phyloP scores from a whole-genome alignment of 1,140 invertebrate species.

The Brachionus rotundiformis region DNA sequence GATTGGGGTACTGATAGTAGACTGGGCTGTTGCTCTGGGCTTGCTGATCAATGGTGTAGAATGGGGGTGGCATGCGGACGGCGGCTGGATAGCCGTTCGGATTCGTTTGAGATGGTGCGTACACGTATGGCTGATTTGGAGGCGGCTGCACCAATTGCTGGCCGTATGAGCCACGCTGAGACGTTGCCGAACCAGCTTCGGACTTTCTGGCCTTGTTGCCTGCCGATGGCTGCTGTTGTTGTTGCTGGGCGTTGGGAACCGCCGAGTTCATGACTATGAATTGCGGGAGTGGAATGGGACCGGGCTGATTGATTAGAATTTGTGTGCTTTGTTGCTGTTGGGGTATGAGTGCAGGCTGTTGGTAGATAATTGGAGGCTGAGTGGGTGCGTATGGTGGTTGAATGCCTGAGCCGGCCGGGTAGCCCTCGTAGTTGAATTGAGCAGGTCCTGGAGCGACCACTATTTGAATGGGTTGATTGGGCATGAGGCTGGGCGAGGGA shows the following conservation, averaged over 20 bases:
- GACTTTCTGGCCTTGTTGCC: background rate
- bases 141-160: background rate
- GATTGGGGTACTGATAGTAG: conserved; percentile 22
- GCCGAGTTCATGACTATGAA: conserved; percentile 10
- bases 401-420: background rate
- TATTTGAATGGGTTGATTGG: conserved; percentile 17
- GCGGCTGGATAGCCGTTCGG: background rate
- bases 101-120: background rate
- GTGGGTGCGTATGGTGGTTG: background rate
- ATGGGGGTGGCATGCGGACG: background rate
- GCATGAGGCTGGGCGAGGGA: background rate
- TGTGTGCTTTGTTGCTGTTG: conserved; percentile 30
- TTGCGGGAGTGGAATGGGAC: background rate
- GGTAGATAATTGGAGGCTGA: conserved; percentile 5
- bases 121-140: background rate
- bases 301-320: conserved; percentile 12
- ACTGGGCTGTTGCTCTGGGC: background rate
- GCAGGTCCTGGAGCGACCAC: background rate
- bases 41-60: background rate
- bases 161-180: background rate
- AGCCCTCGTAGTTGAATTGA: background rate
- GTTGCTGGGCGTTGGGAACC: no score
- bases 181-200: background rate
- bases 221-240: background rate
- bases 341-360: background rate